Base-by-base conservation (phyloP, 2,113 vertebrate species). In the Delphinus delphis region DNA sequence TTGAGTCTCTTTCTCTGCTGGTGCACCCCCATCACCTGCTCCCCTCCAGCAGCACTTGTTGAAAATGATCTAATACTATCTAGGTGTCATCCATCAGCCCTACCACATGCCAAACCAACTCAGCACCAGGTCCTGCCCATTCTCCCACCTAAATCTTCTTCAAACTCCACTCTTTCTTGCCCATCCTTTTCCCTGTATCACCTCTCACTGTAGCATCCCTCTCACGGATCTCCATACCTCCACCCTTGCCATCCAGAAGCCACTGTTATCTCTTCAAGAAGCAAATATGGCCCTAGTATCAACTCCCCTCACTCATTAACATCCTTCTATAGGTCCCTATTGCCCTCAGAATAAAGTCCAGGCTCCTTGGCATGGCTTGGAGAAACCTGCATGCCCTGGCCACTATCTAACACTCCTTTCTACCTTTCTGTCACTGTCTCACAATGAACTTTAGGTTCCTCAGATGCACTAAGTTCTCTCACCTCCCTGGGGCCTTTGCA, bases 21-120 rank as follows among this genome's bases (percentile, higher is more conserved):
- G 25, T 3, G 17, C 68, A 3, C 4, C 13, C 18, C 76, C 18
- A 0, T 1, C 73, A 3, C 65, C 73, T 15, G 89, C 67, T 28
- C 47, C 31, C 21, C 4, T 4, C 79, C 68, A 2, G 4, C 13
- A 20, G 8, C 20, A 0, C 55, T 23, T 15, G 25, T 1, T 58
- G 81, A 65, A 74, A 63, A 63, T 6, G 63, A 68, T 55, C 67
- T 53, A 0, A 7, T 38, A 3, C 5, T 5, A 7, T 74, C 60
- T 3, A 5, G 13, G 53, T 10, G 44, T 14, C 58, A 38, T 38
- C 85, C 8, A 12, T 55, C 44, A 63, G 44, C 33, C 26, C 53
- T 44, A 5, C 67, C 70, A 38, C 53, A 68, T 20, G 18, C 33
- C 73, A 68, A 18, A 41, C 58, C 50, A 53, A 0, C 33, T 50